Base-by-base conservation (phyloP, 2,888 invertebrate genomes). In the Calameuta idolon region DNA sequence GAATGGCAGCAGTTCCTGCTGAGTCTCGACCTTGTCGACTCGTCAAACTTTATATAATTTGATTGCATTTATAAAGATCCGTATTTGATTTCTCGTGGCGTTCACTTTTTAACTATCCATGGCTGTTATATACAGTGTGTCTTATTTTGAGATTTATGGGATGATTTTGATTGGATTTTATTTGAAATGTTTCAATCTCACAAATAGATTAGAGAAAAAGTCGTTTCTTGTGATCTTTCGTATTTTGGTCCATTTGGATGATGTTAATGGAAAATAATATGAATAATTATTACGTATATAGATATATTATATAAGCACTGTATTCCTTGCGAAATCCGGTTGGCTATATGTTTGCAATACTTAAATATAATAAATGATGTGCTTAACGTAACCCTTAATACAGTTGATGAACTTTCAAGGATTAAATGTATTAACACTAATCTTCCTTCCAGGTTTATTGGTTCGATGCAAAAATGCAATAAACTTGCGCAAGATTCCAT, bases 11-110 rank as follows among this genome's bases (percentile, higher is more conserved):
- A 23, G 55, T 9, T 55, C 55, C 55, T 55, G 55, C 23, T 23
- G 55, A 23, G 55, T 55, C 75, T 75, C 77, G 77, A 77, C 69
- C 71, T 77, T 75, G 75, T 77, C 75, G 40, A 37, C 77, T 40
- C 69, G 75, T 77, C 69, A 69, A 69, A 75, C 73, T 40, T 77
- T 75, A 71, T 71, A 71, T 34, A 71, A 75, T 75, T 34, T 74
- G 74, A 69, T 34, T 55, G 23, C 55, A 55, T 23, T 55, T 55
- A 55, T 23, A 55, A 55, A 23, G 9, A 55, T 55, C 23, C 55
- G 55, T 9, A 55, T 55, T 55, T 55, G 9, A 55, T 55, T 55
- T 55, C 55, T 55, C 23, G 55, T 3, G 23, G 55, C 55, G 55
- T 55, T 55, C 55, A 23, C 55, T 55, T 55, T 55, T 55, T 9